Base-by-base conservation (phyloP, 2,888 invertebrate genomes). In the Ophraella communa region DNA sequence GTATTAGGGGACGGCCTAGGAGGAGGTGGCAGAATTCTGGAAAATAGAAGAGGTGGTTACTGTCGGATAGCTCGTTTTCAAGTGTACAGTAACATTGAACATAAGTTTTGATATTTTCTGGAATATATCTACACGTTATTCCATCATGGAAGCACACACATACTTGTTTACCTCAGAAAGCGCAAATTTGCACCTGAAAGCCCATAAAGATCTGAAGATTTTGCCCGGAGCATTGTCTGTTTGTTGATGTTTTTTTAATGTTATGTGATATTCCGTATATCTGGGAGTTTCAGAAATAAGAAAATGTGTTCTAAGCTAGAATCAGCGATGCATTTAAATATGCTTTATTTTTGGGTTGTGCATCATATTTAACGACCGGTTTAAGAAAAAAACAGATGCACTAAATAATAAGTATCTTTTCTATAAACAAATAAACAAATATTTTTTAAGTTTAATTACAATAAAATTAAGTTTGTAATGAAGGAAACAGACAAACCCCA, bases 61-160 rank as follows among this genome's bases (percentile, higher is more conserved):
- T 77, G 78, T 77, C 77, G 74, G 73, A 77, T 75, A 76, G 74
- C 75, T 76, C 78, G 76, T 71, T 54, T 73, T 77, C 76, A 75
- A 76, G 76, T 76, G 74, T 77, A 77, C 74, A 70, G 75, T 67
- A 62, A 62, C 52, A 52, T 33, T 61, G 44, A 42, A 23, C 21
- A 54, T 54, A 39, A 54, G 42, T 39, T 54, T 51, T 51, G 49
- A 51, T 51, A 51, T 27, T 17, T 51, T 10, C 49, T 10, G 24
- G 49, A 17, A 27, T 27, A 51, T 27, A 51, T 51, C 49, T 51
- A 51, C 24, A 51, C 27, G 27, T 51, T 51, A 51, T 27, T 51
- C 49, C 49, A 49, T 49, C 49, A 24, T 49, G 49, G 49, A 49
- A 23, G 4, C n/a, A 30, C 24, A 51, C n/a, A 51, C 49, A 51